Percentiles rank a stretch among this genome's conserved stretches.
These are phyloP conservation scores for Cherax destructor DNA, from an alignment of 1,140 invertebrate species.

Conservation along the genomic window DNA sequence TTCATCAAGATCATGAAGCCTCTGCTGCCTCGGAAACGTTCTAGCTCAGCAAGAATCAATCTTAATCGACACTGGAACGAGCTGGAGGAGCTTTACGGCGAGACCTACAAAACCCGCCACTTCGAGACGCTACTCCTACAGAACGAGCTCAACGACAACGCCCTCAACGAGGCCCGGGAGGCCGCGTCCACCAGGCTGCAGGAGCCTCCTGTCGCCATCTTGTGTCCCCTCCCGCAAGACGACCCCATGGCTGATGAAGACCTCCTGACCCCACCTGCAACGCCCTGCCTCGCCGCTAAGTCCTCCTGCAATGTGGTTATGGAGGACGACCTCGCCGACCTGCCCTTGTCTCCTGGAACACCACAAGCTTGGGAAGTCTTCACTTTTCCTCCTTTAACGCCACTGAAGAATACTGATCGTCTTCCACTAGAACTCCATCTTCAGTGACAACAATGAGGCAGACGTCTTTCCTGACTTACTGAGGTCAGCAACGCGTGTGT, in stretches of 20 bases:
- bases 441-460: not conserved
- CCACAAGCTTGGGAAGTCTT: slow-evolving; percentile 58
- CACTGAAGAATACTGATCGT: not conserved
- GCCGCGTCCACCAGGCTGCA: not conserved
- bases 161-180: slow-evolving; percentile 45
- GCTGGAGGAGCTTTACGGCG: slow-evolving; percentile 47
- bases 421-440: not conserved
- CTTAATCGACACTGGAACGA: slow-evolving; percentile 64
- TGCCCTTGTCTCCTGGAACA: slow-evolving; percentile 36
- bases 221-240: not conserved
- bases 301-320: not conserved
- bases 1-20: slow-evolving; percentile 58
- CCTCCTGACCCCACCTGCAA: slow-evolving; percentile 40
- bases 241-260: not conserved
- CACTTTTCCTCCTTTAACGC: slow-evolving; percentile 16
- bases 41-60: slow-evolving; percentile 55
- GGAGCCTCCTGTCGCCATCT: not conserved
- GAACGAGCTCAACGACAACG: slow-evolving; percentile 62
- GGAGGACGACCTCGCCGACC: slow-evolving; percentile 35
- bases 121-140: slow-evolving; percentile 49
- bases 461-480: not conserved
- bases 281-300: slow-evolving; percentile 7
- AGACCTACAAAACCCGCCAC: not conserved
- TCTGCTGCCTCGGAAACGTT: slow-evolving; percentile 53
- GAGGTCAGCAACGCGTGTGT: not conserved